Base-by-base conservation (phyloP, 1,140 invertebrate genomes). In the Drosophila eugracilis region DNA sequence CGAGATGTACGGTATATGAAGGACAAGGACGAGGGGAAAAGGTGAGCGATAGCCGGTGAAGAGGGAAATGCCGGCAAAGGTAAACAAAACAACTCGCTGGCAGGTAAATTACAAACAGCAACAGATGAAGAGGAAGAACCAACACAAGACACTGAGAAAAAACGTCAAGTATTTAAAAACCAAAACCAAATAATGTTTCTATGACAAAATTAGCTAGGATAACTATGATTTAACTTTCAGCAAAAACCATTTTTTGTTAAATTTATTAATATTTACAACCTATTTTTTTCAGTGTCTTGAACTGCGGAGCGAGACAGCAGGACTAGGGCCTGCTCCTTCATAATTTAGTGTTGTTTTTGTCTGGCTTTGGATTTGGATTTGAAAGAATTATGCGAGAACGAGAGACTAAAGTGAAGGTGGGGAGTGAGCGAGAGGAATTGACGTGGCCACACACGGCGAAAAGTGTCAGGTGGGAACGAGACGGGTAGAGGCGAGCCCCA, bases 21-120 rank as follows among this genome's bases (percentile, higher is more conserved):
- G 57, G 36, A 19, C 50, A 34, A 42, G 19, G 19, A 21, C 36
- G 12, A 34, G 41, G 39, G 44, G 17, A 44, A 58, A 60, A 34
- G 44, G 26, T 22, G 36, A 19, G 59, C 14, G 37, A 30, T 15
- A 17, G 19, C 32, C 30, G 32, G 55, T 49, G 45, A 49, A 59
- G 55, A 49, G 71, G 42, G 42, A 73, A 63, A 65, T 48, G 44
- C 58, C 71, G 32, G 42, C 37, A 63, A 26, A 79, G 58, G 67
- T 74, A 53, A 84, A 58, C 60, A 77, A 55, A 75, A 42, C 58
- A 75, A 44, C 22, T 42, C 15, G 26, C 50, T 15, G 52, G 69
- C 83, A 86, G 81, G 77, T 88, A 88, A 86, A 78, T 67, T 78
- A 88, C 63, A 65, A 53, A 69, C 37, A 67, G 63, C 45, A 69